Conservation (phyloP, 1,140 invertebrate species). For the Sitophilus oryzae region DNA sequence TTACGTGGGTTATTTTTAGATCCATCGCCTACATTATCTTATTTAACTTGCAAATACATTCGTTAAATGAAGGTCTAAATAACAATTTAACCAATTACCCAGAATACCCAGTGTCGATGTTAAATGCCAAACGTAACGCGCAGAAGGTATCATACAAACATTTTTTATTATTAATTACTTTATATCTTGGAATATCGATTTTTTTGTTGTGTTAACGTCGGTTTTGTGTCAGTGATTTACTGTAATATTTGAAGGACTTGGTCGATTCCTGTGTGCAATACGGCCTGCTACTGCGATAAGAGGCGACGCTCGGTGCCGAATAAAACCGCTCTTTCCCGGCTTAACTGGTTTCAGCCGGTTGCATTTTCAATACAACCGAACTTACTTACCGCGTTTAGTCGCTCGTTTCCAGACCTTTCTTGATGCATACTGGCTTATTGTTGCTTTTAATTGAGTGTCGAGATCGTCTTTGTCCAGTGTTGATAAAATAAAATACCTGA, state of each 20-base stretch:
- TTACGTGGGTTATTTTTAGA: neutral
- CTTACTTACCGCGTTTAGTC: slow-evolving; percentile 20
- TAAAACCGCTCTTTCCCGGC: slow-evolving; percentile 41
- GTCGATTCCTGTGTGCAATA: slow-evolving; percentile 1
- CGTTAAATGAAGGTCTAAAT: neutral
- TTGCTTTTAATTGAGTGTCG: neutral
- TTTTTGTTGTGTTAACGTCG: neutral
- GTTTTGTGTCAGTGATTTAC: neutral
- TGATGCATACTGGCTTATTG: slow-evolving; percentile 9
- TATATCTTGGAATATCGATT: neutral
- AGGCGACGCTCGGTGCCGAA: slow-evolving; percentile 31
- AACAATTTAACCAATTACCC: neutral
- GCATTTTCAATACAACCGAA: slow-evolving; percentile 22
- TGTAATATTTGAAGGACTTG: too few species aligned
- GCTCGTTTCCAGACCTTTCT: slow-evolving; percentile 33
- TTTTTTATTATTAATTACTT: too few species aligned
- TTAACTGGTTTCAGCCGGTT: slow-evolving; percentile 42
- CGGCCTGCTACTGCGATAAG: slow-evolving; percentile 6
- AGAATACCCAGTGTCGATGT: too few species aligned
- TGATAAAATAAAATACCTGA: neutral
- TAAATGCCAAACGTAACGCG: too few species aligned
- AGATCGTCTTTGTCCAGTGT: neutral
- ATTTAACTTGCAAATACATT: slow-evolving; percentile 1
- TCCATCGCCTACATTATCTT: neutral
- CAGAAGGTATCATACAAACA: too few species aligned